These are phyloP conservation scores for Microchirus variegatus DNA, from an alignment of 2,797 vertebrate species.

Conservation along the genomic window DNA sequence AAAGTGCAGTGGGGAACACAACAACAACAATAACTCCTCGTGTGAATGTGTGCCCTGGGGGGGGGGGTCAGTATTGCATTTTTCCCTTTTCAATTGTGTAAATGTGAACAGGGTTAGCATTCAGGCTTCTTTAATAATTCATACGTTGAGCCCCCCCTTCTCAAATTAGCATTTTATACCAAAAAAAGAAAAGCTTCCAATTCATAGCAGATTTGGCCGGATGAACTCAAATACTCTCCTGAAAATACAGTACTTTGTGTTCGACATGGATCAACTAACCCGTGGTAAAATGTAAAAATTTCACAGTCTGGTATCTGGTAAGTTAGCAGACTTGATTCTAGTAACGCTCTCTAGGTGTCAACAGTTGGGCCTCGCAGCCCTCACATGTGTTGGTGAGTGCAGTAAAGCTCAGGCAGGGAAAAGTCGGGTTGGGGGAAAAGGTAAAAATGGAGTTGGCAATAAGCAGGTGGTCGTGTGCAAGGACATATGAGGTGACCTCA, in stretches of 20 bases:
- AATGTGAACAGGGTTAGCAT: conserved; percentile 50
- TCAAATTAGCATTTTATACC: conserved; percentile 28
- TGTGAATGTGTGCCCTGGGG: conserved; percentile 31
- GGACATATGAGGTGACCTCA: conserved; percentile 56
- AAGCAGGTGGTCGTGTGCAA: conserved; percentile 53
- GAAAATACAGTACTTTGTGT: conserved; percentile 28
- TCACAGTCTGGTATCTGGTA: neutral
- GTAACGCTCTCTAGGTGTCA: conserved; percentile 5
- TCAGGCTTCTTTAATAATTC: conserved; percentile 12
- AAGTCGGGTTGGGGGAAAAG: conserved; percentile 36
- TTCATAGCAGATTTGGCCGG: conserved; percentile 23
- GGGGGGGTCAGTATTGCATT: conserved; percentile 60
- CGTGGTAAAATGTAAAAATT: neutral
- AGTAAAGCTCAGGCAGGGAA: conserved; percentile 34
- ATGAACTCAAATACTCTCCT: conserved; percentile 22
- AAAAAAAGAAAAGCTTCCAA: conserved; percentile 23
- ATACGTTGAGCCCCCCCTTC: conserved; percentile 21
- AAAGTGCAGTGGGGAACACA: conserved; percentile 50
- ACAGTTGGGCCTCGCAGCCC: conserved; percentile 27
- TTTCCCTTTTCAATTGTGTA: conserved; percentile 41
- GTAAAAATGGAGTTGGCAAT: conserved; percentile 53
- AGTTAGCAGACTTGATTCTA: conserved; percentile 8
- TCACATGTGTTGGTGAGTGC: conserved; percentile 58
- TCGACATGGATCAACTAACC: conserved; percentile 10
- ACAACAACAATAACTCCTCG: conserved; percentile 4